Evolutionary conservation across 2,888 invertebrate genomes (phyloP).

Genomic region (Anthrax anthrax): DNA sequence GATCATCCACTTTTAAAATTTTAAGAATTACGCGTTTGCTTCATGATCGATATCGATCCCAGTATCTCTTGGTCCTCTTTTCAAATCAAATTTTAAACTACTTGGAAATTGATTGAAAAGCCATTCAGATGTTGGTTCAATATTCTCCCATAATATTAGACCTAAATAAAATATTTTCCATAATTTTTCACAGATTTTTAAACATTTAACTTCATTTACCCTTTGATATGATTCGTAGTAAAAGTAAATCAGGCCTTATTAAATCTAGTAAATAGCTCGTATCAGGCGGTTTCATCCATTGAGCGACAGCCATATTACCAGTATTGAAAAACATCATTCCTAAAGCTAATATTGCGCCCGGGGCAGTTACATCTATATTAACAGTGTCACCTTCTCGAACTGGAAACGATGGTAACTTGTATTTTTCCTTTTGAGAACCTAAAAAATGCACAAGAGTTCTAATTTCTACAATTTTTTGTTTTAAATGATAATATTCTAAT

Average conservation of each 20-base stretch:
- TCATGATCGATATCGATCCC: conserved; percentile 66
- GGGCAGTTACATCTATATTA: conserved; percentile 91
- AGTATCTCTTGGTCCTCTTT: conserved; percentile 54
- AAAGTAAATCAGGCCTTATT: conserved; percentile 79
- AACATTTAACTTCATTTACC: conserved; percentile 31
- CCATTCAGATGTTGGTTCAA: conserved; percentile 72
- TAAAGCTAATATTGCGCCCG: conserved; percentile 87
- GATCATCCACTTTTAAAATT: neutral
- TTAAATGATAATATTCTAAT: too few relatives aligned
- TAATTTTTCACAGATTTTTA: neutral
- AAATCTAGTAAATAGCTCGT: conserved; percentile 83
- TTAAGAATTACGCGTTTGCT: conserved; percentile 77
- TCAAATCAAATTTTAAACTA: conserved; percentile 60
- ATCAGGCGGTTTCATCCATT: conserved; percentile 80
- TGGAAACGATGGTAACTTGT: conserved; percentile 74
- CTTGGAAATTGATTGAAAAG: conserved; percentile 66
- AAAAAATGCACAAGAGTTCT: too few relatives aligned
- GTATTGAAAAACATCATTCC: conserved; percentile 85
- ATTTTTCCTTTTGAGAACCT: conserved; percentile 77
- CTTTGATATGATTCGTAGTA: conserved; percentile 65
- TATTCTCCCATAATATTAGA: conserved; percentile 76
- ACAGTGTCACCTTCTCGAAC: conserved; percentile 80
- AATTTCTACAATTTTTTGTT: too few relatives aligned
- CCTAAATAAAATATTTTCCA: conserved; percentile 30
- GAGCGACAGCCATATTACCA: conserved; percentile 69